These are phyloP conservation scores for Morinoia aosen DNA, from an alignment of 2,888 invertebrate species.

Conservation along the genomic window DNA sequence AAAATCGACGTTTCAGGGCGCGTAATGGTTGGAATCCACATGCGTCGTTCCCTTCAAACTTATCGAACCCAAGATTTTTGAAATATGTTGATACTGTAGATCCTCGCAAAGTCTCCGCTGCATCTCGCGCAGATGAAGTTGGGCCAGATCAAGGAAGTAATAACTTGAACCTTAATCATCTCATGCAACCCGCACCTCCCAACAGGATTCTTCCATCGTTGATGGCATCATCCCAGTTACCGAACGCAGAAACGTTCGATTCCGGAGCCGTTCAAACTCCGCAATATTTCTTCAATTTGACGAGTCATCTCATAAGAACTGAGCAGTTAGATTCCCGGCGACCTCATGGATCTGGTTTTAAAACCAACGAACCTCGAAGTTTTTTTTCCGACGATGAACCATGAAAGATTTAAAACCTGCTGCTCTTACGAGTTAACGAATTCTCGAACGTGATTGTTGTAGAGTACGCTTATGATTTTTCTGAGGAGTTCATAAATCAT, in stretches of 20 bases:
- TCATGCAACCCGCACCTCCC: neutral
- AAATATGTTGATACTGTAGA: conserved; percentile 1
- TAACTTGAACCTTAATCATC: conserved; percentile 21
- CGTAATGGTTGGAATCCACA: conserved; percentile 44
- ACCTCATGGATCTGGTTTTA: neutral
- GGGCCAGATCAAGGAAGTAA: neutral
- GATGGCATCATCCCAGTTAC: neutral
- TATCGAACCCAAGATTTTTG: neutral
- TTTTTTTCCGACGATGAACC: neutral
- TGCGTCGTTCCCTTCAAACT: neutral
- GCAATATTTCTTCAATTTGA: conserved; percentile 26
- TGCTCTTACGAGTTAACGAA: neutral
- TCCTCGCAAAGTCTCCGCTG: neutral
- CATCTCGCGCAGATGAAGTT: neutral
- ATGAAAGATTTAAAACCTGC: neutral
- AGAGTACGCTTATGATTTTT: neutral
- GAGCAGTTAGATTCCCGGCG: neutral
- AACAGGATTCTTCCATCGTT: neutral
- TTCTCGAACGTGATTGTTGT: neutral
- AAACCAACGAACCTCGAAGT: neutral
- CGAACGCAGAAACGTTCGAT: neutral
- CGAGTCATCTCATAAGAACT: conserved; percentile 11
- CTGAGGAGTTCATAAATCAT: neutral
- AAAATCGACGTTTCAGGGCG: neutral
- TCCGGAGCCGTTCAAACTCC: neutral